Percentiles rank a stretch among this genome's conserved stretches.
phyloP scores from a whole-genome alignment of 2,888 invertebrate species.

The Cerastis rubricosa region DNA sequence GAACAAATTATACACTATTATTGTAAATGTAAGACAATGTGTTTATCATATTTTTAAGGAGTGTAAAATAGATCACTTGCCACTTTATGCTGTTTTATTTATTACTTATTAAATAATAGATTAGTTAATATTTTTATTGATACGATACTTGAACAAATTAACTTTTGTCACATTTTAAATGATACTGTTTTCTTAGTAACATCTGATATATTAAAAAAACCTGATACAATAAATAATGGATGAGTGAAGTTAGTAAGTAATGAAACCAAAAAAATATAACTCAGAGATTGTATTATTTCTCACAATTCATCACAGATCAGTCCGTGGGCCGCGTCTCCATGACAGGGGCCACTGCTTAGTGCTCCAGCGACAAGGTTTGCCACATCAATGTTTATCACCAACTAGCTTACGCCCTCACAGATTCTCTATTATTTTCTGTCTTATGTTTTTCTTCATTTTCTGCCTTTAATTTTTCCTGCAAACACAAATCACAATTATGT shows the following conservation, averaged over 20 bases:
- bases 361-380: constrained; percentile 1
- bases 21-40: constrained; percentile 73
- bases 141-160: neutral
- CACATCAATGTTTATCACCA: constrained; percentile 1
- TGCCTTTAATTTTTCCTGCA: constrained; percentile 90
- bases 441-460: constrained; percentile 90
- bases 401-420: constrained; percentile 79
- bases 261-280: constrained; percentile 29
- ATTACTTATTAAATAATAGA: neutral
- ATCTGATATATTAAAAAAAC: neutral
- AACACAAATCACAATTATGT: constrained; percentile 3
- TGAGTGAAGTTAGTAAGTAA: constrained; percentile 4
- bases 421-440: constrained; percentile 90
- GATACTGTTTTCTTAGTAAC: neutral
- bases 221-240: neutral
- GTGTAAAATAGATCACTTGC: constrained; percentile 81
- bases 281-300: constrained; percentile 40
- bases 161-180: neutral
- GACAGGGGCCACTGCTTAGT: neutral
- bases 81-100: constrained; percentile 68
- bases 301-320: constrained; percentile 52
- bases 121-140: neutral
- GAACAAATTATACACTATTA: constrained; percentile 70
- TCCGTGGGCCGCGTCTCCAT: neutral
- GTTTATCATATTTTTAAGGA: constrained; percentile 81